These are phyloP conservation scores for Hycleus phaleratus DNA, from an alignment of 1,140 invertebrate species.

Conservation along the genomic window DNA sequence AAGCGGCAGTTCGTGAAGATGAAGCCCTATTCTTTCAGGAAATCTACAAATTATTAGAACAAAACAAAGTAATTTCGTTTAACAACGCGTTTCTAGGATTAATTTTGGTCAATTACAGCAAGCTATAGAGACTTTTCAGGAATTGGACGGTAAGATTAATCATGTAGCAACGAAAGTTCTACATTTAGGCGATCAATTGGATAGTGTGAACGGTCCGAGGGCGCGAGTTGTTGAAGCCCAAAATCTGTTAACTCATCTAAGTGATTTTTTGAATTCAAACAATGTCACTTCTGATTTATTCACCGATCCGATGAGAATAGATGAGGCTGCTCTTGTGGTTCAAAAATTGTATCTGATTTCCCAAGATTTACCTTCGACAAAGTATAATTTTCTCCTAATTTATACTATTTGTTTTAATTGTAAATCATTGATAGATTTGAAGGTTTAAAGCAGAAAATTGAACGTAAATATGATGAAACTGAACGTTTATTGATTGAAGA, in stretches of 20 bases:
- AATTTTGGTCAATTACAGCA: slow-evolving; percentile 46
- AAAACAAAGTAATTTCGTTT: slow-evolving; percentile 60
- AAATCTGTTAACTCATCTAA: slow-evolving; percentile 87
- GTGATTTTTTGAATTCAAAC: slow-evolving; percentile 84
- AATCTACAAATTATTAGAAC: slow-evolving; percentile 75
- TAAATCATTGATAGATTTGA: slow-evolving; percentile 57
- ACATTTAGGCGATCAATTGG: slow-evolving; percentile 94
- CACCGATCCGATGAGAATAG: slow-evolving; percentile 76
- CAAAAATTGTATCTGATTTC: slow-evolving; percentile 94
- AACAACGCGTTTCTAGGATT: background rate
- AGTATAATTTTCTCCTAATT: slow-evolving; percentile 43
- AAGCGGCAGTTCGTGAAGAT: slow-evolving; percentile 76
- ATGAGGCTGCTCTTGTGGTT: slow-evolving; percentile 97
- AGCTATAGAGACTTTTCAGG: slow-evolving; percentile 81
- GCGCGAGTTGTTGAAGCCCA: slow-evolving; percentile 91
- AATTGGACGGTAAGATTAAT: slow-evolving; percentile 92
- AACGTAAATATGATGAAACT: slow-evolving; percentile 91
- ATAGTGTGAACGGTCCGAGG: slow-evolving; percentile 91
- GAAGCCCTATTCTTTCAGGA: slow-evolving; percentile 76
- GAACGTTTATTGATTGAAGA: slow-evolving; percentile 90
- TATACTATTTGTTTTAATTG: slow-evolving; percentile 8
- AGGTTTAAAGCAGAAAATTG: slow-evolving; percentile 82
- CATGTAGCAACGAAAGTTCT: slow-evolving; percentile 95
- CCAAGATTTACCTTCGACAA: slow-evolving; percentile 82
- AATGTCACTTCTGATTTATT: slow-evolving; percentile 80